phyloP scores from a whole-genome alignment of 2,797 vertebrate species.

The Parotocinclus haroldoi region DNA sequence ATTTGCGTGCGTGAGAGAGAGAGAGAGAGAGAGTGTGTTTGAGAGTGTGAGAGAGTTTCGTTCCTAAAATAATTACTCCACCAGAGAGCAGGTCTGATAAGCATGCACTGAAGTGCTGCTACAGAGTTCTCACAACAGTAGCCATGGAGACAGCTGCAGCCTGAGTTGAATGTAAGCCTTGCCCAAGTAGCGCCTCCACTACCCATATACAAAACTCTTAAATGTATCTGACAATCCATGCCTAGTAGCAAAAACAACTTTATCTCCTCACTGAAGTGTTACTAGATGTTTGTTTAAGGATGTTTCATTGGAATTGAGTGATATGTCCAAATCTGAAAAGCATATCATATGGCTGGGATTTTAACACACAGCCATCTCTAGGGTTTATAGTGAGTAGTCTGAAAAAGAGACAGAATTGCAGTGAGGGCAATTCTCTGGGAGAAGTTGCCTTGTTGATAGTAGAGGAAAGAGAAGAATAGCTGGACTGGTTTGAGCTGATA shows the following conservation, averaged over 20 bases:
- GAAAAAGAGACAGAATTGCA: no score
- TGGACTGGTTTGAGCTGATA: no score
- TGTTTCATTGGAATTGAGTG: no score
- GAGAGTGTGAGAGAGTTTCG: neutral
- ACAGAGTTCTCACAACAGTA: conserved; percentile 33
- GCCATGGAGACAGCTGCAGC: conserved; percentile 45
- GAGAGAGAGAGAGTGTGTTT: no score
- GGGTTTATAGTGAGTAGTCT: no score
- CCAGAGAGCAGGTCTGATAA: conserved; percentile 39
- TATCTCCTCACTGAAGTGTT: conserved; percentile 4
- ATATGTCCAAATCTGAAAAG: no score
- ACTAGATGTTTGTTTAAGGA: conserved; percentile 7
- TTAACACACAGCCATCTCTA: no score
- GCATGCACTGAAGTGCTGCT: conserved; percentile 37
- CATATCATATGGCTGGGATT: no score
- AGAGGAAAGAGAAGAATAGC: no score
- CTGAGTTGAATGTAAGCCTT: conserved; percentile 40
- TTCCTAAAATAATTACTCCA: conserved; percentile 35
- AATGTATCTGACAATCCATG: conserved; percentile 28
- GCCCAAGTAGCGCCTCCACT: conserved; percentile 3
- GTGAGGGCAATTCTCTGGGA: no score
- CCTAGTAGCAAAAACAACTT: conserved; percentile 27
- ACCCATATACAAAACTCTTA: conserved; percentile 20
- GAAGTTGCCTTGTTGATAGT: no score
- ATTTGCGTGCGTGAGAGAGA: no score